Base-by-base conservation (phyloP, 1,140 invertebrate species). In the Drosophila melanica region DNA sequence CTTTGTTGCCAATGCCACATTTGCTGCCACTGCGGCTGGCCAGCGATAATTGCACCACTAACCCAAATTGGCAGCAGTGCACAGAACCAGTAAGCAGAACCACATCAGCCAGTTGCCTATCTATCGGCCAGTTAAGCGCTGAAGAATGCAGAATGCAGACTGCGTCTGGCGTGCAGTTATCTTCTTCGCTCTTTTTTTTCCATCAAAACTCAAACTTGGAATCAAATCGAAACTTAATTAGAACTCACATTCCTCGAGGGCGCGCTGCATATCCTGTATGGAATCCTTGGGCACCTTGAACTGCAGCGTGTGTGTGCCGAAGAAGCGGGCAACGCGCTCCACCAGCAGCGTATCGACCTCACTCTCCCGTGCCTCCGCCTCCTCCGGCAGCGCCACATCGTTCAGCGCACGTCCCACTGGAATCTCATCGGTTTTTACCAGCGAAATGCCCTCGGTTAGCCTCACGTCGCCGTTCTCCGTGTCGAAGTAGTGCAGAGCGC, bases 291-390 rank as follows among this genome's bases (percentile, higher is more conserved):
- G 96, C 11, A 96, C 92, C 90, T 95, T 96, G 69, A 97, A 94
- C 90, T 97, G 95, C 45, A 97, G 93, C 12, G 96, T 96, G 91
- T 96, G 96, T 57, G 95, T 95, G 71, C 95, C 94, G 51, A 97
- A 93, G 93, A 96, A 96, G 65, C 95, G 94, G 63, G 95, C 94
- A 33, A 96, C 93, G 45, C 95, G 94, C 77, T 97, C 96, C 18
- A 96, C 92, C 30, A 97, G 92, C 53, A 96, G 94, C n/a, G 94
- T 94, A 76, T 97, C 95, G 4, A 97, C 94, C 55, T 95, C 94
- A n/a, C 94, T 93, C 92, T 97, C 96, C 66, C 95, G 94, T 12
- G 95, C 95, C 75, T 95, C 94, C 14, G 93, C 93, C 79, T 96
- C 95, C 10, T 94, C 93, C 20, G 96, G 94, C 55, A 96, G 92